These are phyloP conservation scores for Chrysomela aeneicollis DNA, from an alignment of 2,888 invertebrate genomes.

Conservation along the genomic window DNA sequence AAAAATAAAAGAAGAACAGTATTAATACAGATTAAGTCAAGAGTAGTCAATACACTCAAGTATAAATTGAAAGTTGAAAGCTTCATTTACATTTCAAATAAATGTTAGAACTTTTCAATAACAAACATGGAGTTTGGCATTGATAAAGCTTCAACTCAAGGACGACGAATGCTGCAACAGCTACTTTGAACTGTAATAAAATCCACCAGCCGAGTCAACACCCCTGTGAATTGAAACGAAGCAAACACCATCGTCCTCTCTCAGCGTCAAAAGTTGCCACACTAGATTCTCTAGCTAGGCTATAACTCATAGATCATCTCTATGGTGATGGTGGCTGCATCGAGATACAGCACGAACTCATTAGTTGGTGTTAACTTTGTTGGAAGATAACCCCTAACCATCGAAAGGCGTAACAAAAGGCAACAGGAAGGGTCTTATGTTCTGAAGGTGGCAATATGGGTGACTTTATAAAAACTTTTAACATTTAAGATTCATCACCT, in stretches of 20 bases:
- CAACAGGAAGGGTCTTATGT: background rate
- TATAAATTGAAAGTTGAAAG: too few species aligned
- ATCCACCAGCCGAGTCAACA: background rate
- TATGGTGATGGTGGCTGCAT: background rate
- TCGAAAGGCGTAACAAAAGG: conserved; percentile 17
- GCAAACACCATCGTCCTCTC: background rate
- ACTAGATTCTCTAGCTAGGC: background rate
- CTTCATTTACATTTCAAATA: too few species aligned
- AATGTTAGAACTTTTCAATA: too few species aligned
- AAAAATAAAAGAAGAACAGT: too few species aligned
- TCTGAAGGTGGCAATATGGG: background rate
- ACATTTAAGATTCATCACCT: too few species aligned
- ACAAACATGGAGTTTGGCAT: too few species aligned
- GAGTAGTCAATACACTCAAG: too few species aligned
- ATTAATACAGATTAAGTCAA: too few species aligned
- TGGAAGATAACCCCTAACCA: conserved; percentile 36
- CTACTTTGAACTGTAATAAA: background rate
- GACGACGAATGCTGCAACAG: background rate
- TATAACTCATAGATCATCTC: conserved; percentile 25
- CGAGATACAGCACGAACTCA: conserved; percentile 28
- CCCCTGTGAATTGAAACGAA: background rate
- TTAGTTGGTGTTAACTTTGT: conserved; percentile 32
- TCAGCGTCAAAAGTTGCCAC: background rate
- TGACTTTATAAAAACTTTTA: too few species aligned
- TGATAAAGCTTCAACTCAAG: too few species aligned